These are phyloP conservation scores for Anthoscopus minutus DNA, from an alignment of 2,113 vertebrate species.

Conservation along the genomic window DNA sequence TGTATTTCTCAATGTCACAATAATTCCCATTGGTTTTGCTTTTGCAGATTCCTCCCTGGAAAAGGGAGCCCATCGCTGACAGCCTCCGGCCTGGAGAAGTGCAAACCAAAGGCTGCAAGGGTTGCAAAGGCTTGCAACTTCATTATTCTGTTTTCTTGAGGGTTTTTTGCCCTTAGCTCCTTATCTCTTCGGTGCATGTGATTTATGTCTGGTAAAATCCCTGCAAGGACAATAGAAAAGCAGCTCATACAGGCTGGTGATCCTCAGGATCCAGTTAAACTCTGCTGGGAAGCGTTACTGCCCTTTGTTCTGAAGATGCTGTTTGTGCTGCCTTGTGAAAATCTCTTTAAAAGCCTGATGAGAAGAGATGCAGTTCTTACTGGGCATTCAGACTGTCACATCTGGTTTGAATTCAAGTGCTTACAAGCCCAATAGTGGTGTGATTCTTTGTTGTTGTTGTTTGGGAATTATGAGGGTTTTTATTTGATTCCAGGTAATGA, in stretches of 20 bases:
- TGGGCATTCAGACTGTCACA: not conserved
- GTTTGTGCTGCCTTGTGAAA: not conserved
- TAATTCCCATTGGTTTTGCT: not conserved
- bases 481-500: not conserved
- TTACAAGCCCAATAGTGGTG: not conserved
- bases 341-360: not conserved
- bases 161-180: not conserved
- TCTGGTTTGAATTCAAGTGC: slow-evolving; percentile 15
- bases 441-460: not conserved
- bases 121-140: not conserved
- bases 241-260: not conserved
- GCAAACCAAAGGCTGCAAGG: not conserved
- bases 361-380: not conserved
- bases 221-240: not conserved
- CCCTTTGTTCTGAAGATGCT: slow-evolving; percentile 23
- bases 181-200: not conserved
- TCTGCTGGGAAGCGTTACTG: not conserved
- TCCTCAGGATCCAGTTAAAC: slow-evolving; percentile 11
- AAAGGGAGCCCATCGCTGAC: slow-evolving; percentile 34
- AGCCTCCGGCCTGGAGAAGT: not conserved
- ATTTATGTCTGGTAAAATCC: not conserved
- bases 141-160: not conserved
- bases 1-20: slow-evolving; percentile 5
- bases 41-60: slow-evolving; percentile 26
- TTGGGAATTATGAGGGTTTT: not conserved